phyloP scores from a whole-genome alignment of 2,888 invertebrate genomes.

The Tenthredo livida region DNA sequence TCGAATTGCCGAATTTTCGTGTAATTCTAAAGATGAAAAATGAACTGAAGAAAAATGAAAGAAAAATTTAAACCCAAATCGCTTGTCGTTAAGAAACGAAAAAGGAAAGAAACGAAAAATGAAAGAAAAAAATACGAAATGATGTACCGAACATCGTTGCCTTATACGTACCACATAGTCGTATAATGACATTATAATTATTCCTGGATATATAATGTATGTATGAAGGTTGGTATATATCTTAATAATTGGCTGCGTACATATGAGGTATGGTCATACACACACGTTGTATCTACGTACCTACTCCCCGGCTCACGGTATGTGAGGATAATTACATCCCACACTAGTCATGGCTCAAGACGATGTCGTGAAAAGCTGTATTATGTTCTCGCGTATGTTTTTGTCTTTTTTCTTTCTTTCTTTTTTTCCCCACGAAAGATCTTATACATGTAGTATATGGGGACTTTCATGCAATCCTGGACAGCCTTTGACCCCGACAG shows the following conservation, averaged over 20 bases:
- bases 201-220: background rate
- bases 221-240: constrained; percentile 11
- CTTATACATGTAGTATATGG: background rate
- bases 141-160: background rate
- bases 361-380: background rate
- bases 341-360: background rate
- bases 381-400: background rate
- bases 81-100: background rate
- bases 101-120: background rate
- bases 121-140: background rate
- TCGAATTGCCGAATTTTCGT: no score
- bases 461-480: no score
- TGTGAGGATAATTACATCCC: constrained; percentile 19
- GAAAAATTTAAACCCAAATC: background rate
- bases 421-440: background rate
- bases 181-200: constrained; percentile 31
- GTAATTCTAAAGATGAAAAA: no score
- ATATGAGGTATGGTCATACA: background rate
- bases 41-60: background rate
- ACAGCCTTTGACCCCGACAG: no score
- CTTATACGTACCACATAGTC: background rate
- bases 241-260: background rate
- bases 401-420: background rate
- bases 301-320: background rate
- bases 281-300: background rate